A percentile compares a stretch with the other conserved stretches of the same genome.
phyloP scores from a whole-genome alignment of 1,140 invertebrate genomes.

The Eupristina koningsbergeri region DNA sequence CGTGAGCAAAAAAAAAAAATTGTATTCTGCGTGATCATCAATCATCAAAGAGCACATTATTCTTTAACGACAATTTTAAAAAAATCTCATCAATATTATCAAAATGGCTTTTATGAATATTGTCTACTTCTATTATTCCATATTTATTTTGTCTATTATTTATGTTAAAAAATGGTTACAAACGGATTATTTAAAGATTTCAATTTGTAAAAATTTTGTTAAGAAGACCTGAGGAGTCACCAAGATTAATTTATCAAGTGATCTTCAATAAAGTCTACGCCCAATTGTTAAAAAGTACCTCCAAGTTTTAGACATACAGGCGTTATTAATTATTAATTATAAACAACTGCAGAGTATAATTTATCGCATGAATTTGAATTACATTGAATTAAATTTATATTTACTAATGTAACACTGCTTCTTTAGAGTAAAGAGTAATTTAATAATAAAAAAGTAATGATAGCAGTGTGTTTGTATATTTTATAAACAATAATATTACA shows the following conservation, averaged over 20 bases:
- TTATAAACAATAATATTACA: too few relatives aligned
- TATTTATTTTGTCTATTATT: background rate
- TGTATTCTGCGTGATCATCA: background rate
- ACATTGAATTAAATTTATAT: too few relatives aligned
- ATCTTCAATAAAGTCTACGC: background rate
- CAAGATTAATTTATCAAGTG: background rate
- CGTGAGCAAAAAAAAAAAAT: background rate
- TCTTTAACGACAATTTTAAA: too few relatives aligned
- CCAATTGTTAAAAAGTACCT: background rate
- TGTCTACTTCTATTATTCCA: too few relatives aligned
- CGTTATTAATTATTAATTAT: background rate
- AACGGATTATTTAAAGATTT: background rate
- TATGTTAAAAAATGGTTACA: background rate
- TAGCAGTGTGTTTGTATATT: too few relatives aligned
- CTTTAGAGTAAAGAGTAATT: too few relatives aligned
- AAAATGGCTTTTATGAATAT: too few relatives aligned
- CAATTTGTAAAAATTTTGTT: background rate
- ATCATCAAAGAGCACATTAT: too few relatives aligned
- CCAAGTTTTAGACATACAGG: background rate
- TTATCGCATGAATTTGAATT: too few relatives aligned
- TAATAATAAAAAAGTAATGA: too few relatives aligned
- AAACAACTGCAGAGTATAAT: background rate
- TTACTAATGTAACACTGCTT: too few relatives aligned
- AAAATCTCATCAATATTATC: too few relatives aligned
- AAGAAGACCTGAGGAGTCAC: background rate